phyloP scores from a whole-genome alignment of 2,888 invertebrate genomes.

The Palloptera scutellata region DNA sequence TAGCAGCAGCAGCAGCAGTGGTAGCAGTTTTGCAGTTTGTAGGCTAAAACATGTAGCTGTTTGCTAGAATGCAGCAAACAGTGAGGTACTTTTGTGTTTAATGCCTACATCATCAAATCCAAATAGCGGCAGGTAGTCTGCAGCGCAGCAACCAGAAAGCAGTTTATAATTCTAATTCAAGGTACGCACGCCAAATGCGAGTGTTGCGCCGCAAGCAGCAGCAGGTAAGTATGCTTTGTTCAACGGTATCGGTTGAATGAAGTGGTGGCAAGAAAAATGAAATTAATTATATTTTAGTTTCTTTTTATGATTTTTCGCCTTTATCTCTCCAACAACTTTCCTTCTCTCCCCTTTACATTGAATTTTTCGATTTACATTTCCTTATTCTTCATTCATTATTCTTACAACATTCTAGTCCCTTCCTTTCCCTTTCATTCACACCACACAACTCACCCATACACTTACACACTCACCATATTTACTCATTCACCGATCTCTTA shows the following conservation, averaged over 20 bases:
- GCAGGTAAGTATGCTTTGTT: constrained; percentile 67
- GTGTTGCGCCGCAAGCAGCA: constrained; percentile 40
- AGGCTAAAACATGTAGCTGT: constrained; percentile 52
- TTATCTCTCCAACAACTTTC: constrained; percentile 35
- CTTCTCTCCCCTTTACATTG: background rate
- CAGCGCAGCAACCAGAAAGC: background rate
- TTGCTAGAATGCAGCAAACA: constrained; percentile 44
- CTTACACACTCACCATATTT: background rate
- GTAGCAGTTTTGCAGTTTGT: constrained; percentile 37
- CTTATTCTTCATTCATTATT: background rate
- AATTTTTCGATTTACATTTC: too few species aligned
- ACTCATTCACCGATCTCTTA: background rate
- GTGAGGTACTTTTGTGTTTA: constrained; percentile 53
- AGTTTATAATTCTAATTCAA: background rate
- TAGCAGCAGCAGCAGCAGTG: constrained; percentile 19
- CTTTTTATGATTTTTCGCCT: constrained; percentile 38
- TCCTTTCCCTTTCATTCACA: background rate
- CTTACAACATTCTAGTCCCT: background rate
- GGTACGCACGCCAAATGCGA: background rate
- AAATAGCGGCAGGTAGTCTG: background rate
- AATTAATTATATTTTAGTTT: constrained; percentile 47
- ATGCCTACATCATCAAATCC: constrained; percentile 14
- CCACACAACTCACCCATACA: background rate
- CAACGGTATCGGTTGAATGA: constrained; percentile 68
- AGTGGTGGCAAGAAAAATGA: constrained; percentile 48